Percentiles rank a stretch among this genome's conserved stretches.
Evolutionary conservation across 1,140 invertebrate species (phyloP).

Genomic region (Neuroterus valhalla): DNA sequence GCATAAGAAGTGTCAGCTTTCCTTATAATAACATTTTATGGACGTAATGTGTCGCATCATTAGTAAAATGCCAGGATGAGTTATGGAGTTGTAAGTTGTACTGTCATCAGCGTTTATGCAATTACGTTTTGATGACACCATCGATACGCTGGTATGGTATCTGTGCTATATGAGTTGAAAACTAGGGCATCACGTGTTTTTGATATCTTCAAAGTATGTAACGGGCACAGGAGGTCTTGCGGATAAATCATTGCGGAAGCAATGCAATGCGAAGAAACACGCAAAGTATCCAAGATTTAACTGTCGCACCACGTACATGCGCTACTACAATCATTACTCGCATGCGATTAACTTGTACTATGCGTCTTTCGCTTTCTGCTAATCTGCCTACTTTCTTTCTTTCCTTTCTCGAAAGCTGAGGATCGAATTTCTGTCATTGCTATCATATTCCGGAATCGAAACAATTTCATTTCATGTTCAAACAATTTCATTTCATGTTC

Average conservation of each 20-base stretch:
- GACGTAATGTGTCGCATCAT: not conserved
- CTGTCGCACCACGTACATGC: too few relatives aligned
- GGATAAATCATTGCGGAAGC: not conserved
- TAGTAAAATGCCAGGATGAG: not conserved
- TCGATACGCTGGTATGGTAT: not conserved
- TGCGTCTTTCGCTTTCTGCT: too few relatives aligned
- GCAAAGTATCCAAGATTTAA: not conserved
- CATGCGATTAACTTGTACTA: too few relatives aligned
- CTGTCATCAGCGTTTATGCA: not conserved
- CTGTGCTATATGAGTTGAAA: not conserved
- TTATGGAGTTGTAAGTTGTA: not conserved
- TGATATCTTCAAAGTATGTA: constrained; percentile 1
- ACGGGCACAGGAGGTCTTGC: not conserved
- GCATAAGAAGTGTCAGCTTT: too few relatives aligned
- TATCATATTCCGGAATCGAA: too few relatives aligned
- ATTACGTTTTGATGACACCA: constrained; percentile 1
- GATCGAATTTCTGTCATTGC: too few relatives aligned
- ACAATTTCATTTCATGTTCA: too few relatives aligned
- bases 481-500: too few relatives aligned
- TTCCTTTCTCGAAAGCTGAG: too few relatives aligned
- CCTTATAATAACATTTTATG: not conserved
- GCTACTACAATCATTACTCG: too few relatives aligned
- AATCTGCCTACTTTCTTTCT: too few relatives aligned
- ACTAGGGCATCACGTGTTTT: constrained; percentile 1
- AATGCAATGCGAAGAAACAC: not conserved